Evolutionary conservation across 1,140 invertebrate genomes (phyloP).

Genomic region (Chrysomallon squamiferum): DNA sequence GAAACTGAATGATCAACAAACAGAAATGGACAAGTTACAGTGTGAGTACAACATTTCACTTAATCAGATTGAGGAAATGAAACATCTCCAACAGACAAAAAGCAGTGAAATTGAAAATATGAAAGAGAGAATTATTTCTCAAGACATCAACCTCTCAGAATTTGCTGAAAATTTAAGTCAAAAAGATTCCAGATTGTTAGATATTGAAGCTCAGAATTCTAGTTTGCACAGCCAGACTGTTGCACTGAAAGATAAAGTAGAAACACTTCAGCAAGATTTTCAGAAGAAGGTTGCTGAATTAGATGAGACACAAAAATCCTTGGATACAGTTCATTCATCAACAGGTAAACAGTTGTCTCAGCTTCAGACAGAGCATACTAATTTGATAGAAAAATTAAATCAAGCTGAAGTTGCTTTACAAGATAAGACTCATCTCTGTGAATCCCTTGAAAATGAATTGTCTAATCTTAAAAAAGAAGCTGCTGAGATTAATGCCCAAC

Average conservation of each 20-base stretch:
- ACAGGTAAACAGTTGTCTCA: neutral
- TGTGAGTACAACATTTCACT: neutral
- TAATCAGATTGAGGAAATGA: slow-evolving; percentile 3
- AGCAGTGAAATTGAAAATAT: slow-evolving; percentile 1
- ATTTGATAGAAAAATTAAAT: slow-evolving; percentile 7
- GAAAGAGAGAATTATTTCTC: slow-evolving; percentile 1
- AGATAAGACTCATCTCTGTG: slow-evolving; percentile 3
- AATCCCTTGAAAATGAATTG: slow-evolving; percentile 6
- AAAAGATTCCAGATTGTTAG: neutral
- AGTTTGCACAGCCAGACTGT: neutral
- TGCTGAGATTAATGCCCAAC: neutral
- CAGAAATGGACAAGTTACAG: slow-evolving; percentile 6
- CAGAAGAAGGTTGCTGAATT: neutral
- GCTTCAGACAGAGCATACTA: neutral
- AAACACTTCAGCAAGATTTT: slow-evolving; percentile 5
- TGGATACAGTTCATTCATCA: neutral
- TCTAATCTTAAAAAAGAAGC: slow-evolving; percentile 13
- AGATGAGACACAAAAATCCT: slow-evolving; percentile 5
- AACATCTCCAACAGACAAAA: neutral
- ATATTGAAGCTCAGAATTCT: slow-evolving; percentile 6
- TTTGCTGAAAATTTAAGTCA: neutral
- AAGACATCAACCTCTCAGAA: slow-evolving; percentile 3
- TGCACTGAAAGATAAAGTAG: neutral
- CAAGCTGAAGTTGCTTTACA: slow-evolving; percentile 7
- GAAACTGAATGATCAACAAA: neutral